A percentile compares a stretch with the other conserved stretches of the same genome.
phyloP scores from a whole-genome alignment of 2,888 invertebrate genomes.

The Lingula anatina region DNA sequence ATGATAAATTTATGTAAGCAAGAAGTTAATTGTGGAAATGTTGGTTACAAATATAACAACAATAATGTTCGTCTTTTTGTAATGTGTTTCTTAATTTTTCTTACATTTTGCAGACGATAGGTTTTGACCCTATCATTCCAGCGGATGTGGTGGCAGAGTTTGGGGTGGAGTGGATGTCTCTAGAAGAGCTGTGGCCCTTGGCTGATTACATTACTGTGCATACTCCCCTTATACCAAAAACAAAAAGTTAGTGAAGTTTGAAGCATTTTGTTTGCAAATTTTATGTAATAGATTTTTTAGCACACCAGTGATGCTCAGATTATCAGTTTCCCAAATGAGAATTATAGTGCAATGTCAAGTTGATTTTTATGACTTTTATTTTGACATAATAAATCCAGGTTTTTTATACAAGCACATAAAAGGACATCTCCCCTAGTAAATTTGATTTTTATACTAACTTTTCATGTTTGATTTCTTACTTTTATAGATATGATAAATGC shows the following conservation, averaged over 20 bases:
- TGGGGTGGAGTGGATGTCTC: constrained; percentile 70
- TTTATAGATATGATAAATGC: constrained; percentile 75
- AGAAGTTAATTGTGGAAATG: too few relatives aligned
- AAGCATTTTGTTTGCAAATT: not conserved
- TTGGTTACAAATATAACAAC: too few relatives aligned
- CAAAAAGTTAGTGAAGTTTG: constrained; percentile 65
- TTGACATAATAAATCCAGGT: too few relatives aligned
- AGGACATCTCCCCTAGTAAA: too few relatives aligned
- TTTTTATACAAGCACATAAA: too few relatives aligned
- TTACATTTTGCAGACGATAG: constrained; percentile 82
- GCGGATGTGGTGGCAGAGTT: constrained; percentile 72
- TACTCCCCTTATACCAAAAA: constrained; percentile 88
- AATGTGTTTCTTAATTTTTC: too few relatives aligned
- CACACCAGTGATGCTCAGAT: not conserved
- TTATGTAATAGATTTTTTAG: not conserved
- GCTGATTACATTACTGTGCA: constrained; percentile 97
- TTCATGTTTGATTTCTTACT: not conserved
- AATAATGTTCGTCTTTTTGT: too few relatives aligned
- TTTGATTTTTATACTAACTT: too few relatives aligned
- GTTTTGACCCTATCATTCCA: constrained; percentile 87
- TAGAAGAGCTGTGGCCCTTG: constrained; percentile 84
- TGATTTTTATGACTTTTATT: too few relatives aligned
- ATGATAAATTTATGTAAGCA: too few relatives aligned
- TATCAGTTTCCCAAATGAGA: too few relatives aligned
- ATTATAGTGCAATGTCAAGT: too few relatives aligned